Conservation (phyloP, 2,113 vertebrate genomes). For the Ibidorhyncha struthersii region DNA sequence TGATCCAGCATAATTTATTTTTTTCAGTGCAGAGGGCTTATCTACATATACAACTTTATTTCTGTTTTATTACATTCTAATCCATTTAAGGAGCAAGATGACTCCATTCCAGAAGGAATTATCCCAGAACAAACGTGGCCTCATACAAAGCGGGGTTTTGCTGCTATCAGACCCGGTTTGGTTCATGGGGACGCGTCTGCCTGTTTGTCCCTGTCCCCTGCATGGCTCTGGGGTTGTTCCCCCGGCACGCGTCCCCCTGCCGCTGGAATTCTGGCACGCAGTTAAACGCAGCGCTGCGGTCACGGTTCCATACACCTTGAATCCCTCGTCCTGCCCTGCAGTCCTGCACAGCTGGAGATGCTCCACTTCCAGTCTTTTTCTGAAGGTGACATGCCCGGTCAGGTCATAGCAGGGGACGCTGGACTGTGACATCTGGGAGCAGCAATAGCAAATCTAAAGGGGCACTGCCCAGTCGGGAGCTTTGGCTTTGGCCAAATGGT, state of each 20-base stretch:
- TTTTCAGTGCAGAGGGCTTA: background rate
- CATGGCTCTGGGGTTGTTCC: background rate
- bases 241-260: background rate
- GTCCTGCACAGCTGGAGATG: background rate
- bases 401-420: fast-evolving
- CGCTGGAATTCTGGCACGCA: background rate
- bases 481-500: background rate
- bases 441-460: background rate
- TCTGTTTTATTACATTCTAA: background rate
- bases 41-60: background rate
- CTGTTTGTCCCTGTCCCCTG: background rate
- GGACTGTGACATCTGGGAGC: background rate
- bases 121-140: background rate
- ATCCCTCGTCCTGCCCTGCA: background rate
- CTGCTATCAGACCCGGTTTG: background rate
- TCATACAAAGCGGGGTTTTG: background rate
- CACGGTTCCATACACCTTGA: background rate
- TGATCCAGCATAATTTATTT: background rate
- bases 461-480: background rate
- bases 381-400: background rate
- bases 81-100: background rate
- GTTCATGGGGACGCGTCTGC: background rate
- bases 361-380: background rate
- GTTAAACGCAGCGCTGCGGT: background rate
- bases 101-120: background rate